phyloP scores from a whole-genome alignment of 1,140 invertebrate species.

The Danaus plexippus region DNA sequence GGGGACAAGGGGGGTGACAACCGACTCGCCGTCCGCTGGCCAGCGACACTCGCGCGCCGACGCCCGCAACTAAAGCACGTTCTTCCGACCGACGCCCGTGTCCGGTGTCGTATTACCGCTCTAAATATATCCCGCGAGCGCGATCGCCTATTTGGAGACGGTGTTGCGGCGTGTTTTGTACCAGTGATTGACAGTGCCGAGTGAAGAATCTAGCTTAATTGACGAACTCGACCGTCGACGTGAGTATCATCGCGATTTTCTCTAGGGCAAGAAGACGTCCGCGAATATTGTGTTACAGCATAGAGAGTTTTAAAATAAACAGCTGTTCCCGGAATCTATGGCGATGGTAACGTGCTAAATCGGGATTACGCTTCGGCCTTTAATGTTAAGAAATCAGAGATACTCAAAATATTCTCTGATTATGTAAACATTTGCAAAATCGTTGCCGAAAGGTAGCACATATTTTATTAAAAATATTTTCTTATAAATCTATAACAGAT shows the following conservation, averaged over 20 bases:
- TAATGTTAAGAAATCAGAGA: conserved; percentile 41
- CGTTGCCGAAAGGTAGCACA: not conserved
- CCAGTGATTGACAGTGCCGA: conserved; percentile 69
- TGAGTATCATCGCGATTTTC: conserved; percentile 46
- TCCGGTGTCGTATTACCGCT: conserved; percentile 69
- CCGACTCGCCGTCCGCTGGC: conserved; percentile 18
- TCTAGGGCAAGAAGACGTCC: conserved; percentile 22
- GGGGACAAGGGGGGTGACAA: conserved; percentile 7
- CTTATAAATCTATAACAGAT: too few relatives aligned
- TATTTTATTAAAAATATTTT: too few relatives aligned
- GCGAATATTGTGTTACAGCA: conserved; percentile 48
- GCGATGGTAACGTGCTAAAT: conserved; percentile 59
- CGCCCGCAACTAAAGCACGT: conserved; percentile 43
- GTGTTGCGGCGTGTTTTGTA: conserved; percentile 64
- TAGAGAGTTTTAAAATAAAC: conserved; percentile 63
- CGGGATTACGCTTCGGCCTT: conserved; percentile 33
- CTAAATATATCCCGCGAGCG: conserved; percentile 67
- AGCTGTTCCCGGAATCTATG: conserved; percentile 60
- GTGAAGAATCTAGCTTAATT: conserved; percentile 52
- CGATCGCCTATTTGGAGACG: conserved; percentile 68
- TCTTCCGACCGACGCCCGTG: conserved; percentile 53
- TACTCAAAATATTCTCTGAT: conserved; percentile 15
- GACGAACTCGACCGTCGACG: conserved; percentile 36
- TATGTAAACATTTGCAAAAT: conserved; percentile 11
- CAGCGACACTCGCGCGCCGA: conserved; percentile 49